Conservation (phyloP, 2,797 vertebrate species). For the Amniataba percoides region DNA sequence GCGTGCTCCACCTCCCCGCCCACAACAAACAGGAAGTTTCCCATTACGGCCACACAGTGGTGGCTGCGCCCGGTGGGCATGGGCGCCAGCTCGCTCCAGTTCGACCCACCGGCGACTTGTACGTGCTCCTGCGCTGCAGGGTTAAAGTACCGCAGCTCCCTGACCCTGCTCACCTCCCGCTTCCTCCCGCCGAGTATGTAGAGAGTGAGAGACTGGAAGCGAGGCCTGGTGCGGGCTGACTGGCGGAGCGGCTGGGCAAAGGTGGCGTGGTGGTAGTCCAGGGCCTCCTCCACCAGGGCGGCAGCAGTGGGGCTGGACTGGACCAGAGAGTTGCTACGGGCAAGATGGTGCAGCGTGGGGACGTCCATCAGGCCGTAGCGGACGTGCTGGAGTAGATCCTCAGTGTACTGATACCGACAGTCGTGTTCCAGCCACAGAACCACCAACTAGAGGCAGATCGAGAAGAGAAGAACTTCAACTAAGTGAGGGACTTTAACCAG, state of each 20-base stretch:
- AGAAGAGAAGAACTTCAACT: background rate
- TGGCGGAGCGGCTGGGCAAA: conserved; percentile 96
- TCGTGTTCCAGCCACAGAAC: conserved; percentile 95
- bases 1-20: conserved; percentile 95
- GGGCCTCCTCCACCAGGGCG: conserved; percentile 92
- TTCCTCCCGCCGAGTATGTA: conserved; percentile 94
- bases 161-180: conserved; percentile 93
- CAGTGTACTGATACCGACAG: conserved; percentile 92
- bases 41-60: conserved; percentile 95
- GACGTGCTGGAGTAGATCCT: conserved; percentile 93
- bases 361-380: conserved; percentile 97
- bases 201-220: conserved; percentile 94
- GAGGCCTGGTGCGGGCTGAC: conserved; percentile 91
- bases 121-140: conserved; percentile 90
- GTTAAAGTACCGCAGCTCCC: conserved; percentile 94
- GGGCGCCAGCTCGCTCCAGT: conserved; percentile 94
- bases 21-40: conserved; percentile 95
- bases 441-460: conserved; percentile 85
- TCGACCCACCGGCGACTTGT: conserved; percentile 89
- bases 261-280: conserved; percentile 93
- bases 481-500: background rate
- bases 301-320: conserved; percentile 90
- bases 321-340: conserved; percentile 89
- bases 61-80: conserved; percentile 96
- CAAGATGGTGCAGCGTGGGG: conserved; percentile 89